Evolutionary conservation across 2,113 vertebrate species (phyloP).

Genomic region (Peromyscus leucopus): DNA sequence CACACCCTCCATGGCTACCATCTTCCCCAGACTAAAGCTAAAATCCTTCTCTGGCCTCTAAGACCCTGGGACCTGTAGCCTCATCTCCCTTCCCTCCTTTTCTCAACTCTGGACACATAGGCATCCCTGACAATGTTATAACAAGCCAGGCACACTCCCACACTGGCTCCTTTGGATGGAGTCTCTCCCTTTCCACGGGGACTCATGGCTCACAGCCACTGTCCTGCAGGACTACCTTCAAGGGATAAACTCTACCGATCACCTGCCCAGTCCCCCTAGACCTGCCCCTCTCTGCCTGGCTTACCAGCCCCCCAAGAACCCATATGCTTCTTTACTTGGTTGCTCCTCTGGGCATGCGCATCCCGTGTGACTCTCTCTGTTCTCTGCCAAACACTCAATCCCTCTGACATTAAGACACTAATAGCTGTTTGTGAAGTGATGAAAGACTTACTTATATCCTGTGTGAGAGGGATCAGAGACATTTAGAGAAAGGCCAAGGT

Average conservation of each 20-base stretch:
- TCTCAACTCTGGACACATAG: not conserved
- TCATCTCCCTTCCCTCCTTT: not conserved
- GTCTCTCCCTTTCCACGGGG: not conserved
- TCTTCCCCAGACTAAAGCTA: not conserved
- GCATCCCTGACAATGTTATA: not conserved
- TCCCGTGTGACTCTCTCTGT: not conserved
- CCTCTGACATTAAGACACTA: not conserved
- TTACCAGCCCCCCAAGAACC: accelerated
- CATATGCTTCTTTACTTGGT: not conserved
- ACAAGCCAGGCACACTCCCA: accelerated
- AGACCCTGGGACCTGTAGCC: not conserved
- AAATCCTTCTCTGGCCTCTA: not conserved
- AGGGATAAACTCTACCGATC: not conserved
- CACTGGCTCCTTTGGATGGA: accelerated
- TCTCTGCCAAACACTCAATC: not conserved
- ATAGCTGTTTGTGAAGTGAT: not conserved
- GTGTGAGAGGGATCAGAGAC: not conserved
- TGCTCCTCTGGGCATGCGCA: not conserved
- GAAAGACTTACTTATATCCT: not conserved
- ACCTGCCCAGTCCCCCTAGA: not conserved
- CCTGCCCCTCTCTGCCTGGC: not conserved
- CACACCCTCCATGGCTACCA: not conserved
- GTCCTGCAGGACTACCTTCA: no score
- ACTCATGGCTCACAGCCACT: not conserved
- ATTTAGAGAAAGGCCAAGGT: not conserved